phyloP scores from a whole-genome alignment of 1,140 invertebrate genomes.

The Rhynchophorus ferrugineus region DNA sequence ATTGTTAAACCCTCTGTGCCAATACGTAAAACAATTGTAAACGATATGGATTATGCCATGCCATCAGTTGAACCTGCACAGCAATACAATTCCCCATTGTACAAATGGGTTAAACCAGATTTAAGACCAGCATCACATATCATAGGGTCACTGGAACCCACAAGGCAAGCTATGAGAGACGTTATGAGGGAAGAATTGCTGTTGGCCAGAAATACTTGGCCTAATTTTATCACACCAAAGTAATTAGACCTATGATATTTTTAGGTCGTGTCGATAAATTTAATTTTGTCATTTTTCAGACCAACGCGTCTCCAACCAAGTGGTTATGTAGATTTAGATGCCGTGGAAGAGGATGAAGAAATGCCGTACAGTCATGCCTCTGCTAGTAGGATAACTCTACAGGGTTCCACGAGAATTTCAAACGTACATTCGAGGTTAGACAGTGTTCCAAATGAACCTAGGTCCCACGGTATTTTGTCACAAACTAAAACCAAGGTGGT shows the following conservation, averaged over 20 bases:
- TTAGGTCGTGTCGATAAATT: not conserved
- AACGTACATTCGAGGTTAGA: slow-evolving; percentile 46
- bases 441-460: slow-evolving; percentile 40
- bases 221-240: slow-evolving; percentile 20
- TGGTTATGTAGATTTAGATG: slow-evolving; percentile 35
- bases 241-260: too few relatives aligned
- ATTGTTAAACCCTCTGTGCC: slow-evolving; percentile 10
- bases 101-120: slow-evolving; percentile 30
- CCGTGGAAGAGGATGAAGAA: slow-evolving; percentile 42
- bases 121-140: slow-evolving; percentile 26
- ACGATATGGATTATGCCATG: slow-evolving; percentile 25
- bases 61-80: slow-evolving; percentile 2
- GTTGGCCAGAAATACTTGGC: slow-evolving; percentile 18
- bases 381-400: slow-evolving; percentile 23
- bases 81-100: slow-evolving; percentile 23
- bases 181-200: slow-evolving; percentile 23
- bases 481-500: slow-evolving; percentile 45
- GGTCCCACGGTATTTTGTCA: slow-evolving; percentile 45
- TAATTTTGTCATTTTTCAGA: slow-evolving; percentile 7
- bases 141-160: slow-evolving; percentile 25
- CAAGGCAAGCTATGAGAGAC: slow-evolving; percentile 26
- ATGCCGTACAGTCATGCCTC: slow-evolving; percentile 28
- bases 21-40: slow-evolving; percentile 29
- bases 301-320: slow-evolving; percentile 15
- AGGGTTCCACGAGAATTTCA: slow-evolving; percentile 25